Base-by-base conservation (phyloP, 2,888 invertebrate genomes). In the Ormyrus thymus region DNA sequence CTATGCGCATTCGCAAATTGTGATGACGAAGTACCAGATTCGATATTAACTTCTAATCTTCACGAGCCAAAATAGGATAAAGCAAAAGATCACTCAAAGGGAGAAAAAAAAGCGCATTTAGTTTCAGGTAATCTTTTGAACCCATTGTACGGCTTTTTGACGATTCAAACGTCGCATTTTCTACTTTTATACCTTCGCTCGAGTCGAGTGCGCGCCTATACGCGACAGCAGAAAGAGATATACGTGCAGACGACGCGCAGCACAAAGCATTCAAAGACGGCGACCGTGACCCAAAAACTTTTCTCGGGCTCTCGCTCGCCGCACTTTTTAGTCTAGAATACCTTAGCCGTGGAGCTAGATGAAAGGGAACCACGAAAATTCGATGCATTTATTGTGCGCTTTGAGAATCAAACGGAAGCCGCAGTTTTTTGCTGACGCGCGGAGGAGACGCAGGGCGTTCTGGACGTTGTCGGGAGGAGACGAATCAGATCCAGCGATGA, bases 101-200 rank as follows among this genome's bases (percentile, higher is more conserved):
- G 10, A 58, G 75, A 72, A 68, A 68, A 48, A 62, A 69, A 78
- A 69, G 71, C 62, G 74, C 58, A 79, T 76, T 78, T 76, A 79
- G 75, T 79, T 80, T 73, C 75, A 71, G 50, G 58, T 65, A 13
- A 70, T 75, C 69, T 69, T 70, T 69, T 59, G 64, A 69, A 46
- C 73, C 59, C 53, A 50, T 51, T 78, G 13, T 68, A 59, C 59
- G 65, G 56, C 58, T 75, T 58, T 70, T 80, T 59, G 62, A 77
- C 77, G 64, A 64, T 71, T 64, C 83, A 82, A 82, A 76, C 69
- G 64, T 86, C 85, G 84, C 81, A 84, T 87, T 87, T 87, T 88
- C 85, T 86, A 86, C 86, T 85, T 86, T 86, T 85, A 85, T 80
- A 80, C 71, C 66, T 78, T 71, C 61, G 62, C 78, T 69, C 65